Evolutionary conservation across 2,888 invertebrate species (phyloP), one percentile per base, ranked within the genome.

Genomic region (Nomada ruficornis): DNA sequence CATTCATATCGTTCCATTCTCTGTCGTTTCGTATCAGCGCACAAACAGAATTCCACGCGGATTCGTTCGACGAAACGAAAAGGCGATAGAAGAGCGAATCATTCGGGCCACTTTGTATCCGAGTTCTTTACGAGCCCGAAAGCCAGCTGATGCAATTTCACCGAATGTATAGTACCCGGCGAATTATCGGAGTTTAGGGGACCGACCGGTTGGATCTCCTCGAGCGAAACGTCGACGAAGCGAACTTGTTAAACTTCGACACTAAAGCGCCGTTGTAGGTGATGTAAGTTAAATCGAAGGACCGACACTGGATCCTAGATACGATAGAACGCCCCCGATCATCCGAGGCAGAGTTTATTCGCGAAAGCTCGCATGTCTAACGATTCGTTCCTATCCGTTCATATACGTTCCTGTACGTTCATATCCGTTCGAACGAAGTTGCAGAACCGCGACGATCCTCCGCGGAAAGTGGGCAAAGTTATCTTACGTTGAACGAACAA

Each of bases 151-250:
- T 86, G 80, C 77, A 69, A 83, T 77, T 74, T 47, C 77, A 23
- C 68, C 52, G 82, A 87, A 86, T 74, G 72, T 80, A 80, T 74
- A 68, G 68, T 36, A 57, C 52, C 71, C 59, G 65, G 77, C 83
- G 76, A 84, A 87, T 86, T 87, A 81, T 87, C 80, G 80, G 77
- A 83, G 76, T 83, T 86, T 70, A 70, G 68, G 71, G 67, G 15
- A 11, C 55, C 54, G 57, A 55, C 78, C 78, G 55, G 74, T 69
- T 59, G 57, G 77, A 80, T 75, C 76, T 79, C 65, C 81, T 47
- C 60, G 64, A 64, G 73, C 70, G 79, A 67, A 75, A 85, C 57
- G 75, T 62, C 74, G 80, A 57, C 76, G 74, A 29, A 64, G 60
- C 78, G 72, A 73, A 81, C 85, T 64, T 71, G 85, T 81, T 83